Percentiles rank a stretch among this genome's conserved stretches.
Conservation (phyloP, 2,888 invertebrate species). For the Leptogaster cylindrica region DNA sequence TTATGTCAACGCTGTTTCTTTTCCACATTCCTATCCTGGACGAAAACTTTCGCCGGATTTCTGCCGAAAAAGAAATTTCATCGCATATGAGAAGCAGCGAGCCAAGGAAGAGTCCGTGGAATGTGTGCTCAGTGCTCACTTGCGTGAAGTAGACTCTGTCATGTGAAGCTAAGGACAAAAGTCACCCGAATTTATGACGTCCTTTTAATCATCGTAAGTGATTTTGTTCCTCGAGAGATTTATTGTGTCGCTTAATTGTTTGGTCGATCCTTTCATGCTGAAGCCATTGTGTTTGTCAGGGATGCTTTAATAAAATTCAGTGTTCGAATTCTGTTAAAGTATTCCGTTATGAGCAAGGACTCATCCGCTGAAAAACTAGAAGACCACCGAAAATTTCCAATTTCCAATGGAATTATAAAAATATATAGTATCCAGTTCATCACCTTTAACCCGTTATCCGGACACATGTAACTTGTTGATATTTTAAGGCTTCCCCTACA, state of each 20-base stretch:
- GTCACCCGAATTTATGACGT: slow-evolving; percentile 44
- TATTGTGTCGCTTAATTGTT: slow-evolving; percentile 46
- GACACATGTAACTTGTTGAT: slow-evolving; percentile 25
- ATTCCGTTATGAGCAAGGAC: not conserved
- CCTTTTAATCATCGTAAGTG: slow-evolving; percentile 47
- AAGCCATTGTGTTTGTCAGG: not conserved
- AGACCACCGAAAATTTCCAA: not conserved
- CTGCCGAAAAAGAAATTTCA: slow-evolving; percentile 21
- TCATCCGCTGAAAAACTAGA: not conserved
- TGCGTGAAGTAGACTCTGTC: slow-evolving; percentile 43
- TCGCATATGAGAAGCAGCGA: slow-evolving; percentile 12
- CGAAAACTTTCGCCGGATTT: slow-evolving; percentile 10
- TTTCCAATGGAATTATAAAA: too few relatives aligned
- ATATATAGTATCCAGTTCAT: not conserved
- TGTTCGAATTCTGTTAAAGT: not conserved
- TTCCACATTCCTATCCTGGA: slow-evolving; percentile 24
- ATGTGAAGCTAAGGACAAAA: slow-evolving; percentile 32
- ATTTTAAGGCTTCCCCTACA: not conserved
- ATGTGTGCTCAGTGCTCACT: slow-evolving; percentile 42
- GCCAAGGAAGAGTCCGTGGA: slow-evolving; percentile 8
- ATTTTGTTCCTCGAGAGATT: slow-evolving; percentile 44
- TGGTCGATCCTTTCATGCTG: slow-evolving; percentile 3
- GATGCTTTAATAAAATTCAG: slow-evolving; percentile 31
- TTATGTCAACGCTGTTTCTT: slow-evolving; percentile 43
- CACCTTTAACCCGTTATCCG: slow-evolving; percentile 2